Percentiles rank a stretch among this genome's conserved stretches.
Evolutionary conservation across 1,140 invertebrate species (phyloP).

Genomic region (Pseudoatta argentina): DNA sequence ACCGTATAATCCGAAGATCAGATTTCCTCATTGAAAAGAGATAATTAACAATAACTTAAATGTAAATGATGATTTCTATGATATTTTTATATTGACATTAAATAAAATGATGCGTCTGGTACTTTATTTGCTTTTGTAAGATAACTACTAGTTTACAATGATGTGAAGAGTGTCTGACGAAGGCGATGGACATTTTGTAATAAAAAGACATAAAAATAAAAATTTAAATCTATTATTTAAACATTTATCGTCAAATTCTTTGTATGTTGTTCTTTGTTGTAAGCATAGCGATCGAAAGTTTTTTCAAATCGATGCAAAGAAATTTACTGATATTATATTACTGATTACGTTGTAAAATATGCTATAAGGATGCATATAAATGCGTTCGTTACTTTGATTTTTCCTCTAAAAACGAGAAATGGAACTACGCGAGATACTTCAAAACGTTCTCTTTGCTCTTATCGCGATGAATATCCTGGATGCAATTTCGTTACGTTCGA

Average conservation of each 20-base stretch:
- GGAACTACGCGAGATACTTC: background rate
- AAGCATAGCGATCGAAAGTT: background rate
- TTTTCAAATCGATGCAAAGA: background rate
- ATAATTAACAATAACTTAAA: background rate
- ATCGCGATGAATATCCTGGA: constrained; percentile 12
- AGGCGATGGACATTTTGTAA: background rate
- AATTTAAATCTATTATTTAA: constrained; percentile 7
- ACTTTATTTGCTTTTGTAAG: background rate
- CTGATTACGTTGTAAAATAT: background rate
- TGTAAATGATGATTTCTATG: background rate
- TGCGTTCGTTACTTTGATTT: background rate
- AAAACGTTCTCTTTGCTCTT: background rate
- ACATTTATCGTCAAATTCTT: background rate
- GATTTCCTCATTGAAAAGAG: constrained; percentile 8
- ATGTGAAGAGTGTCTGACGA: background rate
- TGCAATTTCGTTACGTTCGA: constrained; percentile 47
- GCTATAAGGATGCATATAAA: background rate
- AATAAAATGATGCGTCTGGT: background rate
- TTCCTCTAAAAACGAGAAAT: background rate
- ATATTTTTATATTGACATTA: background rate
- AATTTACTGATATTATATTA: background rate
- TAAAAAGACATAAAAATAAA: background rate
- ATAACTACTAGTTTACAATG: background rate
- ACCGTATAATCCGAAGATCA: constrained; percentile 43
- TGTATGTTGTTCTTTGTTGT: background rate